Base-by-base conservation (phyloP, 1,140 invertebrate genomes). In the Aphelinus atriplicis region DNA sequence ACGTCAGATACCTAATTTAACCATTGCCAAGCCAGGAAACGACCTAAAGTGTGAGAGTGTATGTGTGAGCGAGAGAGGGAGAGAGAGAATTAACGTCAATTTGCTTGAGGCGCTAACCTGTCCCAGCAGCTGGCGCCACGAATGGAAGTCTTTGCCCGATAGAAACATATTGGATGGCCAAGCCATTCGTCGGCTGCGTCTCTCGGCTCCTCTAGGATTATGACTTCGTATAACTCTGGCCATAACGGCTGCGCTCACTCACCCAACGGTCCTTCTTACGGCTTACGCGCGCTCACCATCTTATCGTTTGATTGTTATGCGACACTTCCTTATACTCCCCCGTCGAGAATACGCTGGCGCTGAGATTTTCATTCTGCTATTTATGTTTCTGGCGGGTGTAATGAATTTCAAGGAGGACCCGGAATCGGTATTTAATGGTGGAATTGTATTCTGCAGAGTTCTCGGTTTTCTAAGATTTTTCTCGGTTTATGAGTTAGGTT, bases 51-150 rank as follows among this genome's bases (percentile, higher is more conserved):
- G 66, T 42, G 62, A 53, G 51, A 53, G 51, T 53, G 51, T 6
- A 53, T 53, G 51, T 6, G 4, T 53, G 51, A 53, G 51, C 51
- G 51, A 53, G 9, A 62, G 46, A 58, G 56, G 46, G 9, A 51
- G 64, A 53, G 47, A 46, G 66, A 76, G 67, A 73, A 78, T 60
- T 78, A 73, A 74, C 79, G 77, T 79, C 81, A 82, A 82, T 83
- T 83, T 81, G 77, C 77, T 77, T 53, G 51, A 80, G 75, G 80
- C 77, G 69, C 75, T 79, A 81, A 78, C 79, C 80, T 83, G 82
- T 82, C 79, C 73, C 66, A 57, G 75, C 82, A 83, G 79, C 80
- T 81, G 82, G 77, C 78, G 78, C 78, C 64, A 26, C 26, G 26
- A 26, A 26, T 26, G 26, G 26, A 26, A 26, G 26, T 26, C 26